Evolutionary conservation across 1,140 invertebrate species (phyloP), one percentile per base, ranked within the genome.

Genomic region (Ptiloglossa arizonensis): DNA sequence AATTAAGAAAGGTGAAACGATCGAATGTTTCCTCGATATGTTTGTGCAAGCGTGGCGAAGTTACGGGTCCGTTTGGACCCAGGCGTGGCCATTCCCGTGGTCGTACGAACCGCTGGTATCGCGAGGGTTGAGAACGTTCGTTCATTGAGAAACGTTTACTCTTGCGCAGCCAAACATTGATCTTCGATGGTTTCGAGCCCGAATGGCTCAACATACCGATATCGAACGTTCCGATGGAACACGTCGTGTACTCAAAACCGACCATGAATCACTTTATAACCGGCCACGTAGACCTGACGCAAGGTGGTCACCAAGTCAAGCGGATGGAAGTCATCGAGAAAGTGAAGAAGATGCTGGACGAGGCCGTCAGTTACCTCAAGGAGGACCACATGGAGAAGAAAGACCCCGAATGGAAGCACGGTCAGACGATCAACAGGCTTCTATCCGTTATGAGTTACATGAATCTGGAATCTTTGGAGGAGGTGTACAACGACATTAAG

Each of bases 121-220:
- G n/a, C n/a, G n/a, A n/a, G n/a, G n/a, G n/a, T n/a, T n/a, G n/a
- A 32, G 1, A 15, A 50, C 29, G 17, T 46, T 74, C 50, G 41
- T 44, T 77, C 3, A 5, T 56, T 6, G 60, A 63, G 46, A 27
- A 69, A 41, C 48, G 35, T 77, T 50, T 56, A 17, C 77, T 83
- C 82, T 82, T n/a, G n/a, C 87, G 63, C 48, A 93, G 93, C 67
- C 89, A 92, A 85, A 90, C 91, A 17, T 85, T 93, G 24, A 38
- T 86, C 1, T 82, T 92, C n/a, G 63, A 89, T 9, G 75, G 79
- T 13, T 66, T 88, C 0, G 69, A 80, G 0, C 56, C 86, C 19
- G n/a, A 1, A 11, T 48, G 8, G 2, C 8, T 79, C 6, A 72
- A 86, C 24, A 56, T 80, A 38, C 62, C 63, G 27, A 50, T 81